Base-by-base conservation (phyloP, 2,888 invertebrate genomes). In the Heliconius hortense region DNA sequence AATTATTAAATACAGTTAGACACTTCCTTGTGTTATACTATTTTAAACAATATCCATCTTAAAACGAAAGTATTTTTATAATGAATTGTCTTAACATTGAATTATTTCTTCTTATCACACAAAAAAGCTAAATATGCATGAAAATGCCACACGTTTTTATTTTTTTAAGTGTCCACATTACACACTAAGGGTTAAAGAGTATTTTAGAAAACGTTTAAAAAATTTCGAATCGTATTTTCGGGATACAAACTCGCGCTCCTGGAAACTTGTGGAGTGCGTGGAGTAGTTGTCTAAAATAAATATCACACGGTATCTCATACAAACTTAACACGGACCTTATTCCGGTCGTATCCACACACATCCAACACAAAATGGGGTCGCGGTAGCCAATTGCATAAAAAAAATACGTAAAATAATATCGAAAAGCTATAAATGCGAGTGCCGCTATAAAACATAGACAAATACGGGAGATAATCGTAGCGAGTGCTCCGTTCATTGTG, bases 401-500 rank as follows among this genome's bases (percentile, higher is more conserved):
- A 56, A 92, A 91, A 88, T 86, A 88, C 88, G 90, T 89, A 89
- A 92, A 92, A 93, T 93, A 92, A 93, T 93, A 93, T 93, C 89
- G 93, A 90, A 91, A 91, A 88, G 86, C 89, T 83, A 90, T 93
- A 93, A 93, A 92, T 84, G 83, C 82, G 85, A 84, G 89, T 86
- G 89, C 90, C 90, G 89, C 89, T 87, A 92, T 93, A 93, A 92
- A 93, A 89, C 85, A 89, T 90, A 91, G 89, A 93, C 93, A 92
- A 92, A 93, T 85, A 87, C 89, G 79, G 86, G 82, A 87, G 87
- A 93, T 92, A 93, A 93, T 92, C 93, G 91, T 85, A 87, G 82
- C 90, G 88, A 92, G 92, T 90, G 92, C 87, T 74, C 86, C 86
- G 90, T 39, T 66, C 89, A 93, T 93, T 93, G 93, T 93, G 84